phyloP scores from a whole-genome alignment of 2,113 vertebrate genomes.

The Catharus bicknelli region DNA sequence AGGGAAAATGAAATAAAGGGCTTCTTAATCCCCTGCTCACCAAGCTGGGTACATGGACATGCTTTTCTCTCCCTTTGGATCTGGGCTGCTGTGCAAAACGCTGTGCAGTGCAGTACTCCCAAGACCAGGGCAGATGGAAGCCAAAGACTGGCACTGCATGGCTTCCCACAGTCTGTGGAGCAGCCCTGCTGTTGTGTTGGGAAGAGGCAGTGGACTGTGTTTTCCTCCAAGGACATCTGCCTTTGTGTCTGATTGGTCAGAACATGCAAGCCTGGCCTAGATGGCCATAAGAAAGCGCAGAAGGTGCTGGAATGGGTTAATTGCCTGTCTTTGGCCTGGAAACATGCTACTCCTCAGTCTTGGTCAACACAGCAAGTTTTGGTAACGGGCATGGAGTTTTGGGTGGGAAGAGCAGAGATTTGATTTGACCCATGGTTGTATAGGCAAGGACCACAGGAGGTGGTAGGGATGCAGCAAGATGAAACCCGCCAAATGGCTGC shows the following conservation, averaged over 20 bases:
- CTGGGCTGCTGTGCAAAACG: not conserved
- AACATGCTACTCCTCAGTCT: not conserved
- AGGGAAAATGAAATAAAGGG: not conserved
- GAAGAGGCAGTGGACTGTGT: not conserved
- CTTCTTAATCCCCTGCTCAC: not conserved
- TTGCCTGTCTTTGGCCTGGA: not conserved
- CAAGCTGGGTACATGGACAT: not conserved
- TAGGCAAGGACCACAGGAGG: not conserved
- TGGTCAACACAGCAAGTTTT: not conserved
- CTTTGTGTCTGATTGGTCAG: not conserved
- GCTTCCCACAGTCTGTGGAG: not conserved
- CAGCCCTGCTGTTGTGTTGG: rapidly evolving
- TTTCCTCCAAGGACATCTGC: not conserved
- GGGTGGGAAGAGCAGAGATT: rapidly evolving
- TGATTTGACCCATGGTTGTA: not conserved
- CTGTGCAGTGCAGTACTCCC: not conserved
- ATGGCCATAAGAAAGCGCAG: not conserved
- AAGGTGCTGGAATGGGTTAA: rapidly evolving
- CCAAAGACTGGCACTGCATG: rapidly evolving
- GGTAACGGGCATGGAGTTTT: rapidly evolving
- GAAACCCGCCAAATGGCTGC: not conserved
- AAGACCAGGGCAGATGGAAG: not conserved
- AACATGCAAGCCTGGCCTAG: not conserved
- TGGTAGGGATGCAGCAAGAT: not conserved
- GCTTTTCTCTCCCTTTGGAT: not conserved